Evolutionary conservation across 2,113 vertebrate species (phyloP), one percentile per base, ranked within the genome.

Genomic region (Charadrius vociferus): DNA sequence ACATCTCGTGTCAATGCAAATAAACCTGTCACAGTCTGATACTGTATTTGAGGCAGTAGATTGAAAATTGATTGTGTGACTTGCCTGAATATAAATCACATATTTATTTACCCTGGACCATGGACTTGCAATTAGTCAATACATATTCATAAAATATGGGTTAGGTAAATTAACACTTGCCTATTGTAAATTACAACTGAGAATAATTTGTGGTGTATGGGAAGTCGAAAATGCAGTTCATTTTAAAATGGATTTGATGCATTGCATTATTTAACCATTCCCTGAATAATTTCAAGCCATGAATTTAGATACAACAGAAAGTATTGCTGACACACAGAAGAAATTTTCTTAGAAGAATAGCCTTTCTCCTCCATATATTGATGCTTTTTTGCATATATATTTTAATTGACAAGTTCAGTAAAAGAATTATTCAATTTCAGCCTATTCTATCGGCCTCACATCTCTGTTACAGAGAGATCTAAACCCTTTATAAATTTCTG

Each of bases 141-240:
- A 97, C 79, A 95, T 97, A 96, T 95, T 97, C 86, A 95, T 97
- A 97, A 98, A 97, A 96, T 95, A 94, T 56, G 78, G 79, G 73
- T 93, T 88, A 96, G 81, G 68, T 89, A 97, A 97, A 97, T 97
- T 97, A 97, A 94, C 94, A 91, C 41, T 95, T 93, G 73, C 49
- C 55, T 93, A 82, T 93, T 97, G 93, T 97, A 97, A 97, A 97
- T 98, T 93, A 96, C 61, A 94, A 14, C 66, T 78, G 72, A 67
- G 93, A 74, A 92, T 96, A 84, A 97, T 97, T 97, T 98, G 68
- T 1, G 0, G 92, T 95, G 91, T 47, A 81, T 5, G 7, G 78
- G 88, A 83, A 89, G 86, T 80, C 1, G 41, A 97, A 86, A 89
- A 94, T 91, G 77, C 96, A 95, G 90, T 81, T 70, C 29, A 50